Base-by-base conservation (phyloP, 2,113 vertebrate species). In the Eleginops maclovinus region DNA sequence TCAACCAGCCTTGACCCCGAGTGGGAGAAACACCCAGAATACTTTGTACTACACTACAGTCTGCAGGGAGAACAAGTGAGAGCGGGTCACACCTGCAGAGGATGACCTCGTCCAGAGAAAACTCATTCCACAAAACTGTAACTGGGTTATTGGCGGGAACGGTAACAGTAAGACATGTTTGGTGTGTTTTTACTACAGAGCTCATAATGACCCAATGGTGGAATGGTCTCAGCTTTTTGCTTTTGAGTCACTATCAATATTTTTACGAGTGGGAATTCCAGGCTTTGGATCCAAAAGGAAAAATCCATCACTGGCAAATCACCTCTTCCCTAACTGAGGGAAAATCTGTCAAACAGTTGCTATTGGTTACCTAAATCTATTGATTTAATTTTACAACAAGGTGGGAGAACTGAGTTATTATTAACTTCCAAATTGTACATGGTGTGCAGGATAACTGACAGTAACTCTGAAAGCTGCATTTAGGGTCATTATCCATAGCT, bases 1-100 rank as follows among this genome's bases (percentile, higher is more conserved):
- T 72, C 83, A 79, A 67, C 22, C 69, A 67, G 79, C 59, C 55
- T 69, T 41, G 24, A 81, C 46, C 82, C 46, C 82, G 61, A 73
- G 43, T 1, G 75, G 56, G 8, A 4, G 41, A 65, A 28, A 55
- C 60, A 44, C 4, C 15, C 72, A 49, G 28, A 41, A 43, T 9
- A 40, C 75, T 55, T 58, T 43, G 22, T 44, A 53, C 67, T 43
- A 24, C 0, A 40, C 17, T 19, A 1, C 50, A 59, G 2, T 2
- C 72, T 76, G 68, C 69, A 61, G 65, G 44, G 59, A 24, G n/a
- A 60, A 68, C 62, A 75, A 54, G 15, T 56, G 84, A 63, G 51
- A 36, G 49, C 1, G 6, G 31, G 0, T 41, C 66, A 31, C 79
- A 40, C 72, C 54, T 72, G 51, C 58, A 54, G 15, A 60, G 31